Conservation (phyloP, 2,113 vertebrate species). For the Myiozetetes cayanensis region DNA sequence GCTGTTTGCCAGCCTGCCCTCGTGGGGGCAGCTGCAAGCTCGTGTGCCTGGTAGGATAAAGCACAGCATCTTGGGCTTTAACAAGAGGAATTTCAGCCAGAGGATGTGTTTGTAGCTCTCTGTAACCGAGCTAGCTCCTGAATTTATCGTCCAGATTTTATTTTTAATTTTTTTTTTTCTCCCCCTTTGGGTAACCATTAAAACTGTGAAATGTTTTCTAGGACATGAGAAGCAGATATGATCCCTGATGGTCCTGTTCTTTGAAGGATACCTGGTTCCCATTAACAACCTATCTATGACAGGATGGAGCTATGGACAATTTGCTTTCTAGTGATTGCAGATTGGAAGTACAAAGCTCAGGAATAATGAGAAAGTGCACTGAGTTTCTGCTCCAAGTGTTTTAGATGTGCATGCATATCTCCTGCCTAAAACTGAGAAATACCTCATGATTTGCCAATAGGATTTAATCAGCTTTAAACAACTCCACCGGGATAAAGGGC, state of each 20-base stretch:
- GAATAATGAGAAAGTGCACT: background rate
- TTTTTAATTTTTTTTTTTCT: too few species aligned
- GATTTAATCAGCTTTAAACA: background rate
- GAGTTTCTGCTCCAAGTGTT: background rate
- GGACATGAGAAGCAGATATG: conserved; percentile 34
- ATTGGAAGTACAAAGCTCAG: conserved; percentile 48
- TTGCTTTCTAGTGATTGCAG: conserved; percentile 53
- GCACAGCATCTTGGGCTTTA: background rate
- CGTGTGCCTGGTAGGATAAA: background rate
- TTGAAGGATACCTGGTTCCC: conserved; percentile 60
- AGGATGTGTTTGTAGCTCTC: background rate
- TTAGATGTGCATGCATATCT: background rate
- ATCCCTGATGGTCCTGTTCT: background rate
- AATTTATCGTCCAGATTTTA: background rate
- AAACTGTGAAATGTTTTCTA: conserved; percentile 31
- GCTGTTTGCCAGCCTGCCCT: conserved; percentile 40
- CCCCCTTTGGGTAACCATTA: background rate
- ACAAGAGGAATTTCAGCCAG: background rate
- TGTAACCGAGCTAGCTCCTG: background rate
- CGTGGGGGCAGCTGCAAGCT: conserved; percentile 1
- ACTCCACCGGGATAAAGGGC: background rate
- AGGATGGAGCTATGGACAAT: conserved; percentile 32
- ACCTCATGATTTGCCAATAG: background rate
- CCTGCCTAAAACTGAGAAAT: background rate
- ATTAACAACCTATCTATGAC: conserved; percentile 35